These are phyloP conservation scores for Thinocorus orbignyianus DNA, from an alignment of 2,113 vertebrate species.

Conservation along the genomic window DNA sequence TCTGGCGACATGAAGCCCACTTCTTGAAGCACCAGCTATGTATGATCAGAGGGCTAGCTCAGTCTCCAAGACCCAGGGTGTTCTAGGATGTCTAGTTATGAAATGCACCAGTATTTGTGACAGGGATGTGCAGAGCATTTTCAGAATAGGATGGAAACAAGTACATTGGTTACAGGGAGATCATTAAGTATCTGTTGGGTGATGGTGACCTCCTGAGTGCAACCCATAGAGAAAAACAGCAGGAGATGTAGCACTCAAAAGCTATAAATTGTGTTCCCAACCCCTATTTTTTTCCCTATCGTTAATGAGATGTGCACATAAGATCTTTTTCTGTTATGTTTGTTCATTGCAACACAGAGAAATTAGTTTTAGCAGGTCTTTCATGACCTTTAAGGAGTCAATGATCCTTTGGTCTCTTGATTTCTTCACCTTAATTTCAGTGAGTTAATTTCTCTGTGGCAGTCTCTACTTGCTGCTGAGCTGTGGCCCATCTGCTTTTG, in stretches of 20 bases:
- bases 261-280: background rate
- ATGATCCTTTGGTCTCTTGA: background rate
- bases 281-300: background rate
- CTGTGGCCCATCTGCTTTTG: background rate
- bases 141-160: background rate
- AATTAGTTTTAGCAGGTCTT: background rate
- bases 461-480: background rate
- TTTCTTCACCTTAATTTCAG: background rate
- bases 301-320: background rate
- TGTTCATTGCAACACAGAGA: background rate
- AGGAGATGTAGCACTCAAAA: background rate
- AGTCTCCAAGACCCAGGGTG: background rate
- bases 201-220: background rate
- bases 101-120: background rate
- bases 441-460: background rate
- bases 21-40: background rate
- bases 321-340: background rate
- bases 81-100: background rate
- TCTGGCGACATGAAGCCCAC: rapidly evolving
- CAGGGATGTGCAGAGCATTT: background rate
- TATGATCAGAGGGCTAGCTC: background rate
- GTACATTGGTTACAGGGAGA: background rate
- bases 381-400: background rate
- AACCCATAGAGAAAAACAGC: background rate
- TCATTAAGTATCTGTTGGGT: background rate